Evolutionary conservation across 2,888 invertebrate genomes (phyloP).

Genomic region (Eristalinus aeneus): DNA sequence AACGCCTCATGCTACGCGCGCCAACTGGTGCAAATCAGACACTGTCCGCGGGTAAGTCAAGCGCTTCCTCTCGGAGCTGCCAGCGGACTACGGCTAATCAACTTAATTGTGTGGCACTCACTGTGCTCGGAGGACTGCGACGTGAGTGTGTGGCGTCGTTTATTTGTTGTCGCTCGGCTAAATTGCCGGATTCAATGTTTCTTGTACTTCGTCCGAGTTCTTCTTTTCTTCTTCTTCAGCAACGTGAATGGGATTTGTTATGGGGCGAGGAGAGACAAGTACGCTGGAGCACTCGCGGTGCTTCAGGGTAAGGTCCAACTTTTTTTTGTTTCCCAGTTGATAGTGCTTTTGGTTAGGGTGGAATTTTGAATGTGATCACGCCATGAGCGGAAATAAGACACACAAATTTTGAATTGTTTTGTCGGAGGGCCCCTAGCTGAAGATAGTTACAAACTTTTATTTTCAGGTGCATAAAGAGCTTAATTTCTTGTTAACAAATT

Average conservation of each 20-base stretch:
- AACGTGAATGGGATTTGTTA: not conserved
- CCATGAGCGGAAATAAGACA: not conserved
- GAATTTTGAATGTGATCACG: not conserved
- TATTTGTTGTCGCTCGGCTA: conserved; percentile 26
- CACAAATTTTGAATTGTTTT: not conserved
- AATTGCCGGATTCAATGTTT: conserved; percentile 46
- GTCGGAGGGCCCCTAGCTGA: not conserved
- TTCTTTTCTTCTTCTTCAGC: conserved; percentile 11
- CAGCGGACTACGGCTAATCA: conserved; percentile 54
- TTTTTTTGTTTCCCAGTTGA: not conserved
- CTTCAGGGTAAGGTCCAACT: not conserved
- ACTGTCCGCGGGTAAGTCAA: conserved; percentile 45
- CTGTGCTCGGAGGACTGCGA: conserved; percentile 33
- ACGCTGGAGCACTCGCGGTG: not conserved
- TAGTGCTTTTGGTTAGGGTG: not conserved
- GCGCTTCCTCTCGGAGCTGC: conserved; percentile 54
- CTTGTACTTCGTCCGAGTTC: conserved; percentile 34
- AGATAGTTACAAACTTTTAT: too few relatives aligned
- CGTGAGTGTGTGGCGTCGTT: conserved; percentile 44
- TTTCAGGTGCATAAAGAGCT: too few relatives aligned
- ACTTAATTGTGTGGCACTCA: conserved; percentile 60
- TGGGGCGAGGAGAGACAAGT: not conserved
- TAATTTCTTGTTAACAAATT: too few relatives aligned
- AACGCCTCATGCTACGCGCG: conserved; percentile 51
- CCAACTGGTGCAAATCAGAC: conserved; percentile 64